Percentiles rank a stretch among this genome's conserved stretches.
Evolutionary conservation across 2,113 vertebrate species (phyloP).

Genomic region (Ursus arctos): DNA sequence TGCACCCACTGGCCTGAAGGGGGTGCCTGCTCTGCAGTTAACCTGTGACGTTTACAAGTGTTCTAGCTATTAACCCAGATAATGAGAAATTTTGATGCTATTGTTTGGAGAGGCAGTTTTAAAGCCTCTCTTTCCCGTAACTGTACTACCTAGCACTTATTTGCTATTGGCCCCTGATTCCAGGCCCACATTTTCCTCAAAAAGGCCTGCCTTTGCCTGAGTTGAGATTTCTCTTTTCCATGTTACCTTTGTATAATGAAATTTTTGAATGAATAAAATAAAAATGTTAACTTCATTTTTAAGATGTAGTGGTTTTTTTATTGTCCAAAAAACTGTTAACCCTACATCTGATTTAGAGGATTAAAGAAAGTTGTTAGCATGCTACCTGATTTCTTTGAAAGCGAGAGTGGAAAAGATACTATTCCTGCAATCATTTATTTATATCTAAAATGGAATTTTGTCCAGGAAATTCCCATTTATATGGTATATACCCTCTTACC

Average conservation of each 20-base stretch:
- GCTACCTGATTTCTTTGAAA: background rate
- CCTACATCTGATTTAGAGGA: background rate
- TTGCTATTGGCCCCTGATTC: background rate
- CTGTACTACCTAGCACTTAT: background rate
- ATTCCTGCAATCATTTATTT: background rate
- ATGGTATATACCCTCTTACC: background rate
- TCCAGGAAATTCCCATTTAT: background rate
- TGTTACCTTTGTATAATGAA: constrained; percentile 40
- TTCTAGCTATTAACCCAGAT: background rate
- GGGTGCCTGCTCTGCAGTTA: background rate
- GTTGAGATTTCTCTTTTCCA: constrained; percentile 31
- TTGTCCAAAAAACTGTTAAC: background rate
- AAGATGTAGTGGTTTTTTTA: background rate
- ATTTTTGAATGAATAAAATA: constrained; percentile 46
- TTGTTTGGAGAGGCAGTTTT: background rate
- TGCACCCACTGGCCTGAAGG: background rate
- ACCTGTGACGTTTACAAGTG: constrained; percentile 1
- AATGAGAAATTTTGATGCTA: background rate
- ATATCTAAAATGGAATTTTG: background rate
- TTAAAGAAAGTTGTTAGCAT: constrained; percentile 20
- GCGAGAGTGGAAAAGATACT: background rate
- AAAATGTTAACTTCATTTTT: background rate
- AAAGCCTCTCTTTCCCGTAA: background rate
- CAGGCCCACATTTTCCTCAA: background rate
- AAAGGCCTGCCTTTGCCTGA: background rate